Percentiles rank a stretch among this genome's conserved stretches.
phyloP scores from a whole-genome alignment of 2,797 vertebrate genomes.

The Lateolabrax maculatus region DNA sequence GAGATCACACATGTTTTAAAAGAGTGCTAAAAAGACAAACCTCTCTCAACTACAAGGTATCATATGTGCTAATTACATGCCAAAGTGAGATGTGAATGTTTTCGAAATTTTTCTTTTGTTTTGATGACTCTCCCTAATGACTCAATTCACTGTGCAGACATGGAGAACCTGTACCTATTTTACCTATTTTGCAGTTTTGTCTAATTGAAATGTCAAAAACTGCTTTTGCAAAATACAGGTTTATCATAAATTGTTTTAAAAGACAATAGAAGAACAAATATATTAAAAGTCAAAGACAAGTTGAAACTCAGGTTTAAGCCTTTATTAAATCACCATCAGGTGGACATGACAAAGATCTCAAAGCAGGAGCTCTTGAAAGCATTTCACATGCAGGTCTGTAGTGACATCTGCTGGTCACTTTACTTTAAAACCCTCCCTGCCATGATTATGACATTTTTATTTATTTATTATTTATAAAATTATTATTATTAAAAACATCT shows the following conservation, averaged over 20 bases:
- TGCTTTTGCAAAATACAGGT: background rate
- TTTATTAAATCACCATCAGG: background rate
- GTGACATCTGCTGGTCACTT: constrained; percentile 64
- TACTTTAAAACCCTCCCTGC: background rate
- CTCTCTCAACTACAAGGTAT: background rate
- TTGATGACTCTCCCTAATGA: background rate
- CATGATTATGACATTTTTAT: background rate
- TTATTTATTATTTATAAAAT: too few species aligned
- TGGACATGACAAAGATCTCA: background rate
- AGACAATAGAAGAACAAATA: background rate
- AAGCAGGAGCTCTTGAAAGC: background rate
- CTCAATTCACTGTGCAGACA: background rate
- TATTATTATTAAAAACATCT: background rate
- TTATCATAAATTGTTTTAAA: background rate
- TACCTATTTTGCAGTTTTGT: background rate
- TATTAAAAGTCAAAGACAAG: background rate
- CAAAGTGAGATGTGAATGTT: background rate
- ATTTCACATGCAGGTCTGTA: constrained; percentile 30
- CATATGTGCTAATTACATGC: background rate
- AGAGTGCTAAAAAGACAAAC: background rate
- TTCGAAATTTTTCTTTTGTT: background rate
- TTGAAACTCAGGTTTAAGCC: background rate
- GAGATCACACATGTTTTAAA: background rate
- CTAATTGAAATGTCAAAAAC: background rate
- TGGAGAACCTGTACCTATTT: background rate